Conservation (phyloP, 2,797 vertebrate genomes). For the Darevskia mixta region DNA sequence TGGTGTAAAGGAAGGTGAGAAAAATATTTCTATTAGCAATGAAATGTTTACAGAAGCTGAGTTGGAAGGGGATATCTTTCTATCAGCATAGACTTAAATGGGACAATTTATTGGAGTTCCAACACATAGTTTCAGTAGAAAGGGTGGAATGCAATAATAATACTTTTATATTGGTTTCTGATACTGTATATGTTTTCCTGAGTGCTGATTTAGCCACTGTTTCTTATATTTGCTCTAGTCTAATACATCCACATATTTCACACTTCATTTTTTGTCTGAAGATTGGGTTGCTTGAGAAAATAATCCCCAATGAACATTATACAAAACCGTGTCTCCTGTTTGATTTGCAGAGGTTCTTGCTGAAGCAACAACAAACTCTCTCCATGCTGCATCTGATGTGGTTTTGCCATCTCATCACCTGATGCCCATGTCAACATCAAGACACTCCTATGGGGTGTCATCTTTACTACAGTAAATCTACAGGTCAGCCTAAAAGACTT, state of each 20-base stretch:
- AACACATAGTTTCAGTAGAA: not conserved
- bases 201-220: not conserved
- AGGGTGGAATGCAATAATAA: too few species aligned
- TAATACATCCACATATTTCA: not conserved
- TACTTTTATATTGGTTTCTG: too few species aligned
- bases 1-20: constrained; percentile 85
- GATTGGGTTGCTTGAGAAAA: not conserved
- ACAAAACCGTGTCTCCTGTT: constrained; percentile 25
- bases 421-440: constrained; percentile 82
- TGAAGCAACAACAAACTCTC: constrained; percentile 59
- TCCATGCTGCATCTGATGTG: constrained; percentile 79
- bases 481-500: constrained; percentile 40
- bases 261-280: not conserved
- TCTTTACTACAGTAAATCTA: constrained; percentile 79
- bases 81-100: not conserved
- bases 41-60: too few species aligned
- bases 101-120: not conserved
- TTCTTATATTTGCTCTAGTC: constrained; percentile 29
- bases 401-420: constrained; percentile 83
- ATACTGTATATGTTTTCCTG: not conserved
- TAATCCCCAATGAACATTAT: constrained; percentile 27
- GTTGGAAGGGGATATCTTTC: not conserved
- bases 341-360: constrained; percentile 67
- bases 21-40: not conserved
- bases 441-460: constrained; percentile 82